A percentile compares a stretch with the other conserved stretches of the same genome.
Conservation (phyloP, 2,888 invertebrate genomes). For the Diaperis boleti region DNA sequence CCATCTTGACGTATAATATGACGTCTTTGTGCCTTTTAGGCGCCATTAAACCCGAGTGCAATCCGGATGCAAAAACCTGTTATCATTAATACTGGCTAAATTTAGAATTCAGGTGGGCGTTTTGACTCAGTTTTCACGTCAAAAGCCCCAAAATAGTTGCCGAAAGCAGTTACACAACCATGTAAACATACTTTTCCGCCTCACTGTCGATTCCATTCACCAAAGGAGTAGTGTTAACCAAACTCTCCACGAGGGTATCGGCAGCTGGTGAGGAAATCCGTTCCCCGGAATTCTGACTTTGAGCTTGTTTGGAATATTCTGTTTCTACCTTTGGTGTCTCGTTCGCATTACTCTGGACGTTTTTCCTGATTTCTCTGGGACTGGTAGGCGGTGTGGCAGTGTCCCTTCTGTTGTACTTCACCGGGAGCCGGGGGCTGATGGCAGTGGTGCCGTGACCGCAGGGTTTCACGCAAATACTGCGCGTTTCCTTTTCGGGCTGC, state of each 20-base stretch:
- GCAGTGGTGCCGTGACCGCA: constrained; percentile 64
- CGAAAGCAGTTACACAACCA: constrained; percentile 25
- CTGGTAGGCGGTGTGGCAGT: constrained; percentile 59
- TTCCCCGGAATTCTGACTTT: constrained; percentile 8
- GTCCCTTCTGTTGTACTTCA: constrained; percentile 49
- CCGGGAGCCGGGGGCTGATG: constrained; percentile 59
- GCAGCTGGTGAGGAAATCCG: constrained; percentile 3
- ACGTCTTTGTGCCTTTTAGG: background rate
- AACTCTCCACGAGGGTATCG: constrained; percentile 21
- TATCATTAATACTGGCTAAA: constrained; percentile 41
- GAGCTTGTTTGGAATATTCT: background rate
- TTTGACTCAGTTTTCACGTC: constrained; percentile 49
- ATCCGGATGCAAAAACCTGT: constrained; percentile 43
- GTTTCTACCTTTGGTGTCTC: background rate
- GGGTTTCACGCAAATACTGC: constrained; percentile 58
- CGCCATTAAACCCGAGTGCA: constrained; percentile 7
- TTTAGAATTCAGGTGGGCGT: constrained; percentile 46
- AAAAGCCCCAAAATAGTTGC: constrained; percentile 43
- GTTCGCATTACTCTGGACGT: background rate
- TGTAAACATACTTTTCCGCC: constrained; percentile 42
- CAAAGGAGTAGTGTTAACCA: constrained; percentile 6
- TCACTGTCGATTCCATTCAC: constrained; percentile 37
- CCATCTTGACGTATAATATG: constrained; percentile 21
- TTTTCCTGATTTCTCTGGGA: constrained; percentile 57
- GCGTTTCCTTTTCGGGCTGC: constrained; percentile 40